These are phyloP conservation scores for Galerucella pusilla DNA, from an alignment of 2,888 invertebrate genomes.

Conservation along the genomic window DNA sequence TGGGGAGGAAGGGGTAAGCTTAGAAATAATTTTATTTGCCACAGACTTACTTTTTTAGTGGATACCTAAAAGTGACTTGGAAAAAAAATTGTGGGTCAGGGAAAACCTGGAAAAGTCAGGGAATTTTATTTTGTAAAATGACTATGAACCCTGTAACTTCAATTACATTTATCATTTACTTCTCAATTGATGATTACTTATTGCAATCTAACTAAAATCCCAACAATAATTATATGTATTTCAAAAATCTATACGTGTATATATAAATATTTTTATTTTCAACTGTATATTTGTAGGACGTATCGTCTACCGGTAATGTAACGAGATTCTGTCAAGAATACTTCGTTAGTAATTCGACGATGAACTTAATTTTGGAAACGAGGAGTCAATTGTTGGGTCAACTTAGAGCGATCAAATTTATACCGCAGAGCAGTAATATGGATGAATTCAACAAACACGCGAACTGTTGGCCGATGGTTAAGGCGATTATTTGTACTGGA, in stretches of 20 bases:
- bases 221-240: background rate
- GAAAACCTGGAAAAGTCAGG: too few species aligned
- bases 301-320: conserved; percentile 73
- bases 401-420: conserved; percentile 79
- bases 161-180: too few species aligned
- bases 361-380: conserved; percentile 91
- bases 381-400: conserved; percentile 86
- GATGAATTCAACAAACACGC: conserved; percentile 85
- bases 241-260: background rate
- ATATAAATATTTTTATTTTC: conserved; percentile 26
- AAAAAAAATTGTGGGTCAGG: too few species aligned
- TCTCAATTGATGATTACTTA: too few species aligned
- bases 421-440: conserved; percentile 75
- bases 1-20: too few species aligned
- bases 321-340: conserved; percentile 79
- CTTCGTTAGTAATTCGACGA: conserved; percentile 81
- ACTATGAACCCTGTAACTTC: too few species aligned
- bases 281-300: conserved; percentile 62
- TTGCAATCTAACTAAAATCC: too few species aligned
- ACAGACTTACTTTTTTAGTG: too few species aligned
- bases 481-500: conserved; percentile 88
- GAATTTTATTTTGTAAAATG: too few species aligned
- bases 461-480: conserved; percentile 90
- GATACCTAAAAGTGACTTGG: too few species aligned
- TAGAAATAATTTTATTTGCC: too few species aligned